Percentiles rank a stretch among this genome's conserved stretches.
Conservation (phyloP, 2,113 vertebrate species). For the Eublepharis macularius region DNA sequence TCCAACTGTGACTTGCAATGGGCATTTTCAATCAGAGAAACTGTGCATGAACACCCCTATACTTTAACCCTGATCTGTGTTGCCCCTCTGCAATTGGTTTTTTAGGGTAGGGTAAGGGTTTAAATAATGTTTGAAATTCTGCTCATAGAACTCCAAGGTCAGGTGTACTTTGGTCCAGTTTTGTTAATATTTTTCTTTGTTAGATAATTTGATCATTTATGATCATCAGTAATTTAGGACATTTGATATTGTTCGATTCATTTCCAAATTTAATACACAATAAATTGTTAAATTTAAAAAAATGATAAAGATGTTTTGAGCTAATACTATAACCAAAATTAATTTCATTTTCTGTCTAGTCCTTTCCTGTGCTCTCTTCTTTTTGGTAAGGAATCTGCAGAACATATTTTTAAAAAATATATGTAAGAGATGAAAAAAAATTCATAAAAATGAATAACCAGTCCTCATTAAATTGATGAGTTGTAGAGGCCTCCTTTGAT, state of each 20-base stretch:
- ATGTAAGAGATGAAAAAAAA: constrained; percentile 36
- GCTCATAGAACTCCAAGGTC: too few species aligned
- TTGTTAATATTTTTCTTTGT: constrained; percentile 30
- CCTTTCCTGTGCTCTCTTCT: constrained; percentile 12
- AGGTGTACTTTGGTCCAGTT: too few species aligned
- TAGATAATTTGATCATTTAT: constrained; percentile 32
- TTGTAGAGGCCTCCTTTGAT: constrained; percentile 43
- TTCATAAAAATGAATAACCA: constrained; percentile 53
- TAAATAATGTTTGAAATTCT: too few species aligned
- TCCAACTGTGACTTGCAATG: too few species aligned
- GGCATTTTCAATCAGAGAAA: too few species aligned
- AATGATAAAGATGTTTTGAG: constrained; percentile 25
- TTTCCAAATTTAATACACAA: constrained; percentile 47
- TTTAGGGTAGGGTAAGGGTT: too few species aligned
- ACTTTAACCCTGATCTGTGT: too few species aligned
- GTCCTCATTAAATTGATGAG: constrained; percentile 48
- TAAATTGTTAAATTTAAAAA: constrained; percentile 31
- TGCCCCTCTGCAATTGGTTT: too few species aligned
- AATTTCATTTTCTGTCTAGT: constrained; percentile 31
- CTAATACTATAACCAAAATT: constrained; percentile 25
- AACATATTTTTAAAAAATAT: constrained; percentile 31
- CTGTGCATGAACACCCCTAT: too few species aligned
- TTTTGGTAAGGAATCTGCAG: constrained; percentile 23
- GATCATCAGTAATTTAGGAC: constrained; percentile 39
- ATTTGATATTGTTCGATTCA: constrained; percentile 41